Percentiles rank a stretch among this genome's conserved stretches.
Conservation (phyloP, 2,888 invertebrate genomes). For the Netelia fuscicornis region DNA sequence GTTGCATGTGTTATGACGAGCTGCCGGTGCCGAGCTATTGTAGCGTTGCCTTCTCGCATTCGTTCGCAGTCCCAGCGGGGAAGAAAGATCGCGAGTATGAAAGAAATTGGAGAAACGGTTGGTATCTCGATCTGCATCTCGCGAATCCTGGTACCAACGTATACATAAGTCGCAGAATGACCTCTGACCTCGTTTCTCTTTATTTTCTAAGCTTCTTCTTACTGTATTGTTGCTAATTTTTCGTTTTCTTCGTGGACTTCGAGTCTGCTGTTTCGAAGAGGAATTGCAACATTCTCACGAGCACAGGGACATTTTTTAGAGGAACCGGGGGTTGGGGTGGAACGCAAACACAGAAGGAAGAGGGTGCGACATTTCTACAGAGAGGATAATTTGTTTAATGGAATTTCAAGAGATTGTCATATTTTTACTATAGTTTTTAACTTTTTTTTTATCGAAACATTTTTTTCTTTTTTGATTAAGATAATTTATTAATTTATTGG, state of each 20-base stretch:
- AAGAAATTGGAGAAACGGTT: constrained; percentile 23
- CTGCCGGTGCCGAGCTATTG: constrained; percentile 3
- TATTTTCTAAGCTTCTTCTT: constrained; percentile 20
- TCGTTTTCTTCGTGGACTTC: neutral
- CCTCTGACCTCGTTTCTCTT: constrained; percentile 58
- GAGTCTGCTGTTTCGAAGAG: neutral
- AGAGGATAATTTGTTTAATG: too few relatives aligned
- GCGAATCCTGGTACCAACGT: neutral
- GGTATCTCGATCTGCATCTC: constrained; percentile 61
- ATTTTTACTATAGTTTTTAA: too few relatives aligned
- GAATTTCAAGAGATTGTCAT: too few relatives aligned
- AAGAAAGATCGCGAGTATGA: constrained; percentile 21
- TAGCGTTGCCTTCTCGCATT: constrained; percentile 42
- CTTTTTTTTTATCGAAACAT: too few relatives aligned
- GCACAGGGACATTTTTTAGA: too few relatives aligned
- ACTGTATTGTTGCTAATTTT: neutral
- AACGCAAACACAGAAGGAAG: too few relatives aligned
- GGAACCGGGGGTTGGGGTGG: too few relatives aligned
- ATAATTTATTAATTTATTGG: too few relatives aligned
- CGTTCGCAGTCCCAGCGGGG: neutral
- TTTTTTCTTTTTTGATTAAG: too few relatives aligned
- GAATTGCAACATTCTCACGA: neutral
- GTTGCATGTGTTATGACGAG: constrained; percentile 35
- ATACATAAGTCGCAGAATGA: constrained; percentile 48
- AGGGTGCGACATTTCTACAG: too few relatives aligned